Base-by-base conservation (phyloP, 2,888 invertebrate genomes). In the Drosophila meridionalis region DNA sequence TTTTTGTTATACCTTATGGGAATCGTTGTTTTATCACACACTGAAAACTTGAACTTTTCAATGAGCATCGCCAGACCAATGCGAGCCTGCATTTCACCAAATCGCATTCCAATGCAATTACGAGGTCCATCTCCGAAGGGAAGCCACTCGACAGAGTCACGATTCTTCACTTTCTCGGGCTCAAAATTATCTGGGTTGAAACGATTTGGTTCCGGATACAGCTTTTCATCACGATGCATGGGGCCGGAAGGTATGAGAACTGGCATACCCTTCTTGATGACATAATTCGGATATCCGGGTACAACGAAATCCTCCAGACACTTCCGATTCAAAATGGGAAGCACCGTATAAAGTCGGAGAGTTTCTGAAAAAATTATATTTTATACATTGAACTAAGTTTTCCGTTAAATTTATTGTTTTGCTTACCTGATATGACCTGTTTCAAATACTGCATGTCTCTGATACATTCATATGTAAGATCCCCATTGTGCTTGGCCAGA, bases 171-270 rank as follows among this genome's bases (percentile, higher is more conserved):
- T 3, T 34, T 52, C 12, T 95, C 94, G 0, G 94, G 91, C 0
- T 93, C 89, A 83, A 95, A 96, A 78, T 95, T 92, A 9, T 95
- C 95, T 0, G 95, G 96, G 62, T 95, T 94, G 66, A 95, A 96
- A 26, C 92, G 93, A 5, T 94, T 93, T 0, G 96, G 96, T 9
- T 96, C 93, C 0, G 95, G 94, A 76, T 94, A 95, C 75, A 94
- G 93, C 2, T 94, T 93, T 0, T 94, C 94, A 82, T 95, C 95
- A 84, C 94, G 94, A 75, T 96, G 95, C 82, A 95, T 94, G 0
- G 94, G 94, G 55, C 93, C 93, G 3, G 93, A 91, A 0, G 95
- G 95, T 57, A 95, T 94, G 3, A 94, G 88, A 0, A 95, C 90
- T 28, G 93, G 87, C 20, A 94, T 94, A 0, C 94, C 94, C 78